These are phyloP conservation scores for Molanna angustata DNA, from an alignment of 2,888 invertebrate genomes.

Conservation along the genomic window DNA sequence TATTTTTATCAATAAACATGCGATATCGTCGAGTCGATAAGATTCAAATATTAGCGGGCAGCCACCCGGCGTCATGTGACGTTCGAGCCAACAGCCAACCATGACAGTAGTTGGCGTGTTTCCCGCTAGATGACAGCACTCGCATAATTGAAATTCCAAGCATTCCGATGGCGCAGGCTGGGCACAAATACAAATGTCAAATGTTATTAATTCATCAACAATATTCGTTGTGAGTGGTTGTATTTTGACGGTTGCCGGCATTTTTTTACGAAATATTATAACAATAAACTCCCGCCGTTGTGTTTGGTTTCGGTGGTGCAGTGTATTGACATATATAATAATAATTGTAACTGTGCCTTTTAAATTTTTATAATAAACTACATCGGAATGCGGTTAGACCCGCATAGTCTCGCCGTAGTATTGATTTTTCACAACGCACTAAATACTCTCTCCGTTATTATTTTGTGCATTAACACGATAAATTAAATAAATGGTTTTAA, in stretches of 20 bases:
- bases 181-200: conserved; percentile 73
- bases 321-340: no score
- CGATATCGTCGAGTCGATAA: no score
- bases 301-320: no score
- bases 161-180: conserved; percentile 66
- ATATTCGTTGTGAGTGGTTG: conserved; percentile 23
- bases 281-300: no score
- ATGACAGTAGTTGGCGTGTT: conserved; percentile 48
- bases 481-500: conserved; percentile 1
- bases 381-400: conserved; percentile 27
- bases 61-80: conserved; percentile 12
- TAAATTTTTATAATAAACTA: conserved; percentile 16
- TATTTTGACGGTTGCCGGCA: conserved; percentile 9
- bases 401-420: conserved; percentile 20
- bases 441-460: conserved; percentile 18
- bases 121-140: conserved; percentile 60
- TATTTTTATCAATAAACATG: no score
- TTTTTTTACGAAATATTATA: conserved; percentile 10
- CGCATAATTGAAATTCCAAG: conserved; percentile 65
- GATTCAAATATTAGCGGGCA: conserved; percentile 13
- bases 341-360: conserved; percentile 14
- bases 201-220: conserved; percentile 58
- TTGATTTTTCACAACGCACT: conserved; percentile 27
- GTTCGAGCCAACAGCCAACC: no score
- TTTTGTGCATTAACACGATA: conserved; percentile 11